Evolutionary conservation across 2,888 invertebrate genomes (phyloP), one percentile per base, ranked within the genome.

Genomic region (Dendrolimus houi): DNA sequence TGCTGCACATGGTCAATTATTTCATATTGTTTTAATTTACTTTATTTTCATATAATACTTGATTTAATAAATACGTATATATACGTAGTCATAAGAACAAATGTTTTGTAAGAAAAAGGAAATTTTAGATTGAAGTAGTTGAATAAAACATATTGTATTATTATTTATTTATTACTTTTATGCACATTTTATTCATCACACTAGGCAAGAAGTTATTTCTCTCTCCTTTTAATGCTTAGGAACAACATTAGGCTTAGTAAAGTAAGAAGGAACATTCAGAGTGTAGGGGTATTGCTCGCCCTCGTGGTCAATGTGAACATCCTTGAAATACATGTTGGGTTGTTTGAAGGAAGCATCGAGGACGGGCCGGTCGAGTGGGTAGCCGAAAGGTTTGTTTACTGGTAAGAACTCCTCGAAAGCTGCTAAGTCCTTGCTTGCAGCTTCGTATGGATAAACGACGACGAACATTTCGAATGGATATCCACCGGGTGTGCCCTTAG

Each of bases 401-500:
- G 79, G 63, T 52, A 88, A 64, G 65, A 70, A 75, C 14, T 70
- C 68, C 63, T 77, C 75, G 61, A 75, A 76, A 1, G 66, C 60
- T 1, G 79, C 77, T 54, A 72, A 68, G 17, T 77, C 75, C 55
- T 89, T 86, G 47, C 85, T 75, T 9, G 81, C 77, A 55, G 86
- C 81, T 53, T 83, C 79, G 68, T 85, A 91, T 54, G 93, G 93
- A 66, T 92, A 92, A 29, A 93, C 91, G 56, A 93, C 90, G 57
- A 94, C 92, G 80, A 92, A 94, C 60, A 95, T 70, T 66, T 93
- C 93, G 87, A 92, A 92, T 56, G 92, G 92, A 81, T 92, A 91
- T 57, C 96, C 96, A 62, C 92, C 92, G 52, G 82, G 83, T 65
- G 91, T 93, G 73, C 96, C 96, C 74, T 91, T 94, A 52, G 96